A percentile compares a stretch with the other conserved stretches of the same genome.
Evolutionary conservation across 2,888 invertebrate species (phyloP).

Genomic region (Hanleya hanleyi): DNA sequence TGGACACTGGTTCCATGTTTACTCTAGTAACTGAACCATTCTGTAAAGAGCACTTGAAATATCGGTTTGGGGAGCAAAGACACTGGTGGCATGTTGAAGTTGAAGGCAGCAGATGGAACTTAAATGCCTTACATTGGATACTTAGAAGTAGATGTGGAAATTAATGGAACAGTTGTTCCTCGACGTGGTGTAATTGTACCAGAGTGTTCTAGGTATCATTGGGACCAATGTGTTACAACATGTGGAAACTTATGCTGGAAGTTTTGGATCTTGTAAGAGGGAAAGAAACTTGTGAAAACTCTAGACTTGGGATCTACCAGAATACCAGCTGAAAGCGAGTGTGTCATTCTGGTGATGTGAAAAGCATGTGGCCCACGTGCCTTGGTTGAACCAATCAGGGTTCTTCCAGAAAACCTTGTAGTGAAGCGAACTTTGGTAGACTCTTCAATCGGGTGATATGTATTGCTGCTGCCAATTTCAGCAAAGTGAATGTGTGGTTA

Average conservation of each 20-base stretch:
- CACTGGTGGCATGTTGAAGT: conserved; percentile 1
- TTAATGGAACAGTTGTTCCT: too few relatives aligned
- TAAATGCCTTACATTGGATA: conserved; percentile 29
- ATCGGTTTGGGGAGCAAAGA: background rate
- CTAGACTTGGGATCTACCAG: background rate
- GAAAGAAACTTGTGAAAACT: background rate
- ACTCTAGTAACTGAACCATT: conserved; percentile 14
- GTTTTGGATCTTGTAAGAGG: background rate
- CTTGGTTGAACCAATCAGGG: conserved; percentile 5
- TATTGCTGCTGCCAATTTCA: background rate
- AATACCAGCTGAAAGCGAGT: background rate
- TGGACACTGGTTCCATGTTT: conserved; percentile 22
- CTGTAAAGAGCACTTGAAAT: conserved; percentile 5
- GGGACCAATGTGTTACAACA: too few relatives aligned
- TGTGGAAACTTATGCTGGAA: conserved; percentile 6
- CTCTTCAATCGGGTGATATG: background rate
- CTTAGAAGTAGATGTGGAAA: conserved; percentile 26
- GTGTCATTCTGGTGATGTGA: background rate
- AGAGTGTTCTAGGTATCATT: conserved; percentile 26
- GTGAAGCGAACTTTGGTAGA: too few relatives aligned
- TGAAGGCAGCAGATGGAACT: conserved; percentile 20
- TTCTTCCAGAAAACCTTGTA: background rate
- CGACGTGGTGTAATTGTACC: conserved; percentile 7
- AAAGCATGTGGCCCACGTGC: background rate
- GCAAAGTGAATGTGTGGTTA: conserved; percentile 5